Evolutionary conservation across 1,140 invertebrate species (phyloP).

Genomic region (Whitmania pigra): DNA sequence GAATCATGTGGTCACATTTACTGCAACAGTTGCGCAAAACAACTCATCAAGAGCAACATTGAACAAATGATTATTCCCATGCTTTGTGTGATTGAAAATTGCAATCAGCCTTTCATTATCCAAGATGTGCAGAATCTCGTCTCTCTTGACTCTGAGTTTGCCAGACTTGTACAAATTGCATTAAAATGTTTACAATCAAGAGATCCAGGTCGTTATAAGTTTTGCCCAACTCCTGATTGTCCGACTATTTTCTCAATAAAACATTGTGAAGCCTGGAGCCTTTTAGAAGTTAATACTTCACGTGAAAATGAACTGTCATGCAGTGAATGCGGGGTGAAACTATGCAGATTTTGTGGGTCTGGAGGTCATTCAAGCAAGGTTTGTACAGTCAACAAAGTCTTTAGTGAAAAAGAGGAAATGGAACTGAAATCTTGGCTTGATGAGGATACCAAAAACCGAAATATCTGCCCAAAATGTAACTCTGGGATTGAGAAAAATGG

Average conservation of each 20-base stretch:
- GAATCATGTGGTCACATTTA: conserved; percentile 23
- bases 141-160: neutral
- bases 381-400: neutral
- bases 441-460: conserved; percentile 6
- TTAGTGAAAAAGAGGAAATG: neutral
- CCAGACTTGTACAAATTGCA: neutral
- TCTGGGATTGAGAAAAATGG: conserved; percentile 97
- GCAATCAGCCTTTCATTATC: conserved; percentile 8
- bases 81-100: conserved; percentile 17
- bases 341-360: conserved; percentile 12
- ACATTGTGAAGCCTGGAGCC: neutral
- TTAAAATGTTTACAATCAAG: conserved; percentile 7
- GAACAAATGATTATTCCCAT: conserved; percentile 12
- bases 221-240: conserved; percentile 22
- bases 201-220: conserved; percentile 8
- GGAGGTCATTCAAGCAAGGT: conserved; percentile 3
- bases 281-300: neutral
- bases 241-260: conserved; percentile 10
- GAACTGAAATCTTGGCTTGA: conserved; percentile 16
- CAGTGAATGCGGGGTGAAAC: neutral
- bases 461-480: conserved; percentile 77
- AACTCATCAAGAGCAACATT: conserved; percentile 8
- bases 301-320: conserved; percentile 7
- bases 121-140: conserved; percentile 14
- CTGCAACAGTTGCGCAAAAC: conserved; percentile 14